These are phyloP conservation scores for Pyrgilauda ruficollis DNA, from an alignment of 2,113 vertebrate species.

Conservation along the genomic window DNA sequence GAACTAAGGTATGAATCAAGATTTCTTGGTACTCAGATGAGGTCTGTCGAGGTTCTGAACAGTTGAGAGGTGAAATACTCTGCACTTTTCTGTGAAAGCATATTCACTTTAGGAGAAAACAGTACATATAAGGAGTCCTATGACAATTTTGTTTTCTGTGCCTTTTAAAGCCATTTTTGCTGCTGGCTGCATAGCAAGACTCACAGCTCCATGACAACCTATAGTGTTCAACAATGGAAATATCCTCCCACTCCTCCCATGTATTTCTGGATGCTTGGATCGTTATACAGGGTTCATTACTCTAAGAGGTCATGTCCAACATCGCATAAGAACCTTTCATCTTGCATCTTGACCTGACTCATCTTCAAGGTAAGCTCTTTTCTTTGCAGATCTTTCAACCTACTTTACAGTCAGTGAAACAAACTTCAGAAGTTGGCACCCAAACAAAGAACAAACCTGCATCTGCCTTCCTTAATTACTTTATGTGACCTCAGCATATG, in stretches of 20 bases:
- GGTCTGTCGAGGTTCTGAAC: neutral
- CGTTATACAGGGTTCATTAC: neutral
- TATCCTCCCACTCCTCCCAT: neutral
- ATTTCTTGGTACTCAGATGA: neutral
- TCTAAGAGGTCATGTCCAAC: neutral
- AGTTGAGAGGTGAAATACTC: neutral
- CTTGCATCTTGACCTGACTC: neutral
- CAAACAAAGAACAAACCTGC: neutral
- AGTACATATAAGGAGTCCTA: neutral
- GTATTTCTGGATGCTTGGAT: neutral
- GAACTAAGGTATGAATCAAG: neutral
- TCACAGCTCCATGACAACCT: neutral
- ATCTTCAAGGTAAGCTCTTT: neutral
- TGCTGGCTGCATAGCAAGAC: neutral
- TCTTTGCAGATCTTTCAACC: neutral
- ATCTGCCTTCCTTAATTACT: neutral
- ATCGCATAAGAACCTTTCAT: neutral
- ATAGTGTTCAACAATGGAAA: neutral
- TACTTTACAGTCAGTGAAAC: neutral
- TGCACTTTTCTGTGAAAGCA: neutral
- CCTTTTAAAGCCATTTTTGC: neutral
- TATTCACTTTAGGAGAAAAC: neutral
- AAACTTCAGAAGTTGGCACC: neutral
- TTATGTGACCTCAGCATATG: neutral
- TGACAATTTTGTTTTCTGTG: neutral